phyloP scores from a whole-genome alignment of 2,797 vertebrate species.

The Tokudaia muenninki region DNA sequence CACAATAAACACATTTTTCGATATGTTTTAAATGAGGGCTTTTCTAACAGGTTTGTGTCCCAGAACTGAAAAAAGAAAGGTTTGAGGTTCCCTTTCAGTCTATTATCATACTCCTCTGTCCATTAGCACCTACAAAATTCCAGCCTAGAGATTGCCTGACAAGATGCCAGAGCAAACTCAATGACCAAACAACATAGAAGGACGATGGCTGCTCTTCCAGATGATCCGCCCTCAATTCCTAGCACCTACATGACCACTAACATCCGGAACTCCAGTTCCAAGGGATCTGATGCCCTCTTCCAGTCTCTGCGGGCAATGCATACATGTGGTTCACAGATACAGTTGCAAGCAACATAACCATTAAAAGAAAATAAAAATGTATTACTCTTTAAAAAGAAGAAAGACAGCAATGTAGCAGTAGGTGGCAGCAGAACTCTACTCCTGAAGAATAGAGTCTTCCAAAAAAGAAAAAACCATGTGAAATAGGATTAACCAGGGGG shows the following conservation, averaged over 20 bases:
- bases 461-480: neutral
- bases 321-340: neutral
- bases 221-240: neutral
- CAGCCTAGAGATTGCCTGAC: neutral
- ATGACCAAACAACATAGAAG: neutral
- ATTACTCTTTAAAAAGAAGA: neutral
- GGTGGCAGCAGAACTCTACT: slow-evolving; percentile 74
- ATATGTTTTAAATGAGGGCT: neutral
- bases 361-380: neutral
- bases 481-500: neutral
- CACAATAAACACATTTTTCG: neutral
- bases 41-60: neutral
- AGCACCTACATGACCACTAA: neutral
- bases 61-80: neutral
- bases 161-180: neutral
- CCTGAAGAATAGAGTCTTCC: neutral
- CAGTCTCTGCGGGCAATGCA: too few species aligned
- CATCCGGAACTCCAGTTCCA: neutral
- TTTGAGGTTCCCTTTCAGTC: neutral
- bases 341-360: neutral
- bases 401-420: neutral
- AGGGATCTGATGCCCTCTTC: neutral
- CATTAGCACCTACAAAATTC: neutral
- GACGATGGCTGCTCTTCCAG: neutral
- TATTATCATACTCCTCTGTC: neutral